Conservation (phyloP, 1,140 invertebrate species). For the Hycleus phaleratus region DNA sequence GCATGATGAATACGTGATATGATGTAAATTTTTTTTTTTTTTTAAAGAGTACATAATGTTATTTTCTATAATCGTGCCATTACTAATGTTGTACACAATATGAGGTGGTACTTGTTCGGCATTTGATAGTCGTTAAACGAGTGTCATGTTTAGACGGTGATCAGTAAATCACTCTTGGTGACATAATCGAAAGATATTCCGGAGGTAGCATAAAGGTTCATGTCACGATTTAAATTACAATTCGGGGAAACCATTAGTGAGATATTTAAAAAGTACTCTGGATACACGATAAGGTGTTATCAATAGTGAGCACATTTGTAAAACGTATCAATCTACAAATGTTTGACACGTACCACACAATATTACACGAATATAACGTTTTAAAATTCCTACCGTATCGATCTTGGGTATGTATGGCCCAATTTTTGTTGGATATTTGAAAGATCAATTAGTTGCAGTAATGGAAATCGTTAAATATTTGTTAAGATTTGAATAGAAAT, state of each 20-base stretch:
- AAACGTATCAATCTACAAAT: slow-evolving; percentile 4
- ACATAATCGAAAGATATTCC: slow-evolving; percentile 27
- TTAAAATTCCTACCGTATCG: too few species aligned
- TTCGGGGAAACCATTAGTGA: slow-evolving; percentile 20
- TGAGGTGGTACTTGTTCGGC: slow-evolving; percentile 16
- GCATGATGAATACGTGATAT: too few species aligned
- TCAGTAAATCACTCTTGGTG: slow-evolving; percentile 28
- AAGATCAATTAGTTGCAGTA: too few species aligned
- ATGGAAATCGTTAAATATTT: too few species aligned
- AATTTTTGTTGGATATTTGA: too few species aligned
- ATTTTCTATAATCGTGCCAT: slow-evolving; percentile 8
- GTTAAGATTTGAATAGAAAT: too few species aligned
- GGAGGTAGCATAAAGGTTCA: slow-evolving; percentile 24
- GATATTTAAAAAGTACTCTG: slow-evolving; percentile 16
- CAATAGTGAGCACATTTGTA: slow-evolving; percentile 7
- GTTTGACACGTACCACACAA: neutral
- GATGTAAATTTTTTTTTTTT: too few species aligned
- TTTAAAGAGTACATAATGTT: neutral
- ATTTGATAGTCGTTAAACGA: slow-evolving; percentile 30
- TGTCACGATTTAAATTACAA: slow-evolving; percentile 27
- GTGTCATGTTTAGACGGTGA: slow-evolving; percentile 18
- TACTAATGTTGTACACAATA: neutral
- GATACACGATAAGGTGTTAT: slow-evolving; percentile 17
- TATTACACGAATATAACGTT: too few species aligned
- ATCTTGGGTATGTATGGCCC: too few species aligned